Percentiles rank a stretch among this genome's conserved stretches.
phyloP scores from a whole-genome alignment of 2,888 invertebrate species.

The Hyalella azteca region DNA sequence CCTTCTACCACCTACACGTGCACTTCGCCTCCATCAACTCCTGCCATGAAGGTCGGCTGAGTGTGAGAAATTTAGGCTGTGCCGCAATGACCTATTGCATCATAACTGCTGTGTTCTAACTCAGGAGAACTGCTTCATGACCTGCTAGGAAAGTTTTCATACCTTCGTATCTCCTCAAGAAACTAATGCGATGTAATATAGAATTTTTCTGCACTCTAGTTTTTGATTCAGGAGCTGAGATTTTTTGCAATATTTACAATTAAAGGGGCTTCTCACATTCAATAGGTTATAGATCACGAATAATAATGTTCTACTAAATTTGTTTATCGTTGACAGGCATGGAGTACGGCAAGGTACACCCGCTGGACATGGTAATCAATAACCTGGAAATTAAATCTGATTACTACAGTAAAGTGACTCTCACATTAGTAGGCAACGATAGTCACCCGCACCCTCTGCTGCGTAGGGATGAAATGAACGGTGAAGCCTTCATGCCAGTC shows the following conservation, averaged over 20 bases:
- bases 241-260: not conserved
- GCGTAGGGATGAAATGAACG: no score
- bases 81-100: not conserved
- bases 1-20: conserved; percentile 94
- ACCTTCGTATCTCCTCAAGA: not conserved
- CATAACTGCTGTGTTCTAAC: not conserved
- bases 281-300: not conserved
- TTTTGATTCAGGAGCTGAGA: not conserved
- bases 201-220: not conserved
- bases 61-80: no score
- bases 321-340: not conserved
- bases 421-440: not conserved
- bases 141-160: not conserved
- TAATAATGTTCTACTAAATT: not conserved
- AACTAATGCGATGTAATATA: not conserved
- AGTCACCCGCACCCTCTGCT: not conserved
- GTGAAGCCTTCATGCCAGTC: no score
- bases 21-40: conserved; percentile 84
- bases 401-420: not conserved
- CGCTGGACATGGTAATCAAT: not conserved
- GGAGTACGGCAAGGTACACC: not conserved
- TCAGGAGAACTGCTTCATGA: not conserved
- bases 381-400: not conserved
- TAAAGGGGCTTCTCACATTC: not conserved
- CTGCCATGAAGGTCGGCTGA: no score